phyloP scores from a whole-genome alignment of 2,113 vertebrate species.

The Cyphomyrus discorhynchus region DNA sequence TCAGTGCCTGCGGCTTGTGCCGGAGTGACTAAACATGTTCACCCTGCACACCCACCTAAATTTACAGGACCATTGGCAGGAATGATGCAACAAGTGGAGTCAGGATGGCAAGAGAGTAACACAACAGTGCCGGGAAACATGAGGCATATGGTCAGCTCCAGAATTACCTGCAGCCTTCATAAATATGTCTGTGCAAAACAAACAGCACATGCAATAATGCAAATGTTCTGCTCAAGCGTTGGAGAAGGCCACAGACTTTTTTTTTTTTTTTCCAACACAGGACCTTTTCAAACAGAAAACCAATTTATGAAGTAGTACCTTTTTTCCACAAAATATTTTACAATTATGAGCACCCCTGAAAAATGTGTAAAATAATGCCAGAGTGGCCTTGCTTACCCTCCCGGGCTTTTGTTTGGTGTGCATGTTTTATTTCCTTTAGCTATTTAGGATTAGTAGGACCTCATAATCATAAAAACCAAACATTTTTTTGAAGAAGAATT shows the following conservation, averaged over 20 bases:
- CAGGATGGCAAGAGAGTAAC: not conserved
- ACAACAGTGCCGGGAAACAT: not conserved
- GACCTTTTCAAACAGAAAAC: not conserved
- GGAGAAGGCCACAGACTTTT: not conserved
- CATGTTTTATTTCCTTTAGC: no score
- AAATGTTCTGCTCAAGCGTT: not conserved
- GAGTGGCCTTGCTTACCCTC: not conserved
- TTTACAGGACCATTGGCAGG: not conserved
- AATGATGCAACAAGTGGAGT: not conserved
- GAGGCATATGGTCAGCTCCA: not conserved
- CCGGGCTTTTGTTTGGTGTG: no score
- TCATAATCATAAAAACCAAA: no score
- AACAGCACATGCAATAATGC: not conserved
- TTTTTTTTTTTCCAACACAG: not conserved
- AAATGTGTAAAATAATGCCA: not conserved
- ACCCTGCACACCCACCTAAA: not conserved
- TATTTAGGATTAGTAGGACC: no score
- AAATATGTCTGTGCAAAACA: not conserved
- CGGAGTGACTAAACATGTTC: not conserved
- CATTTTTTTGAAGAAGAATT: no score
- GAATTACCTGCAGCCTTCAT: not conserved
- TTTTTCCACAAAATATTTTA: not conserved
- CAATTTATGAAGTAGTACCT: not conserved
- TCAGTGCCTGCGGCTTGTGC: not conserved
- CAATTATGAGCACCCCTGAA: not conserved